These are phyloP conservation scores for Ligdia adustata DNA, from an alignment of 2,888 invertebrate species.

Conservation along the genomic window DNA sequence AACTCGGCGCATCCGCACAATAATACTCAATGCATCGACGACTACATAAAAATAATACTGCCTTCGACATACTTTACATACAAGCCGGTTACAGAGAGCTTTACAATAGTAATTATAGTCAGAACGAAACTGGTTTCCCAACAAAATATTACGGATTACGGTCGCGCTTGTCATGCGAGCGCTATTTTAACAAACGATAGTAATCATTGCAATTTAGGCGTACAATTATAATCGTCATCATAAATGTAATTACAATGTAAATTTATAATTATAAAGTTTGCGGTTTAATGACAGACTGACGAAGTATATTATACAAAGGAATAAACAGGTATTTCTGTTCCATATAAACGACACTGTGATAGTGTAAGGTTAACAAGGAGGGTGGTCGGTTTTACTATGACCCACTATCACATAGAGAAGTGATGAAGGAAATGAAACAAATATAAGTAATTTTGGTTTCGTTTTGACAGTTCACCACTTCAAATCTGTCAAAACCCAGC, in stretches of 20 bases:
- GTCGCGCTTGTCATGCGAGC: conserved; percentile 9
- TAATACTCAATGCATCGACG: conserved; percentile 10
- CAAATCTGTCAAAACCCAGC: no score
- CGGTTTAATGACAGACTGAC: conserved; percentile 11
- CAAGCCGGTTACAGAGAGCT: conserved; percentile 7
- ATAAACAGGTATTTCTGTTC: no score
- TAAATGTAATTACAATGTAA: conserved; percentile 22
- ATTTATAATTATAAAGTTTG: conserved; percentile 25
- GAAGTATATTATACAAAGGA: no score
- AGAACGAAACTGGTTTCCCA: conserved; percentile 14
- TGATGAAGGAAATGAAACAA: no score
- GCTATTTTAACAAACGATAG: conserved; percentile 20
- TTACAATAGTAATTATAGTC: conserved; percentile 1
- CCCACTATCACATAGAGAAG: no score
- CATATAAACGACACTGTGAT: no score
- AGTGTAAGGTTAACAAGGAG: no score
- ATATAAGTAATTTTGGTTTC: no score
- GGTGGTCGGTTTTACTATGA: no score
- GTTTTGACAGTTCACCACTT: no score
- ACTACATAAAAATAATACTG: conserved; percentile 12
- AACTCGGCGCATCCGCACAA: conserved; percentile 7
- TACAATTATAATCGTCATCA: conserved; percentile 21
- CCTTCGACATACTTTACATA: conserved; percentile 11
- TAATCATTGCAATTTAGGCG: conserved; percentile 18
- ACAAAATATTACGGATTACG: conserved; percentile 6